phyloP scores from a whole-genome alignment of 2,888 invertebrate genomes.

The Tetragonisca angustula region DNA sequence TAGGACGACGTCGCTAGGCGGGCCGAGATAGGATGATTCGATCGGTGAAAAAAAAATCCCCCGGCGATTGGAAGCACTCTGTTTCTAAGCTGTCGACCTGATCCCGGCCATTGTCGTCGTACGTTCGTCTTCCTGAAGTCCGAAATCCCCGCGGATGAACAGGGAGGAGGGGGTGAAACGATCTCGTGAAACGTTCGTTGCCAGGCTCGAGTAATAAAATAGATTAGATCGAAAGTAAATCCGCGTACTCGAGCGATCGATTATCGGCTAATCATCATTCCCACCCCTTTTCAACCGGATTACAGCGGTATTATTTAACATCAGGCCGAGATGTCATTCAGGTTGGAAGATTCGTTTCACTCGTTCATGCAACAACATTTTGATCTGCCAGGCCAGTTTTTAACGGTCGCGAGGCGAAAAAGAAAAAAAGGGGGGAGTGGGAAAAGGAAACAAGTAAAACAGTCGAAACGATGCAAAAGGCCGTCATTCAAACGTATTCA shows the following conservation, averaged over 20 bases:
- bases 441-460: too few species aligned
- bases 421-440: neutral
- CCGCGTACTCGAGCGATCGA: slow-evolving; percentile 31
- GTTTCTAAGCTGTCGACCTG: slow-evolving; percentile 69
- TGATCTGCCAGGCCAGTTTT: neutral
- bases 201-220: slow-evolving; percentile 50
- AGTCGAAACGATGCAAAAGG: neutral
- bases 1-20: slow-evolving; percentile 26
- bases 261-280: slow-evolving; percentile 37
- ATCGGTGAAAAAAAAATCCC: slow-evolving; percentile 63
- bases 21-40: slow-evolving; percentile 44
- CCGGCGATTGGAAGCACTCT: slow-evolving; percentile 68
- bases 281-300: neutral
- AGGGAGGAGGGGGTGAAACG: neutral
- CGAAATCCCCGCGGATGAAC: slow-evolving; percentile 46
- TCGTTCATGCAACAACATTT: neutral
- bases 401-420: neutral
- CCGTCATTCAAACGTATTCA: neutral
- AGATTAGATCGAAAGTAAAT: slow-evolving; percentile 70
- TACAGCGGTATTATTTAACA: too few species aligned
- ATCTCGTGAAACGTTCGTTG: slow-evolving; percentile 53
- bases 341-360: neutral
- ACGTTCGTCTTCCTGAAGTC: slow-evolving; percentile 70
- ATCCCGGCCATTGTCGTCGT: slow-evolving; percentile 68
- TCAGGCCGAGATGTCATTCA: too few species aligned